Conservation (phyloP, 2,797 vertebrate genomes). For the Gadopsis bispinosus region DNA sequence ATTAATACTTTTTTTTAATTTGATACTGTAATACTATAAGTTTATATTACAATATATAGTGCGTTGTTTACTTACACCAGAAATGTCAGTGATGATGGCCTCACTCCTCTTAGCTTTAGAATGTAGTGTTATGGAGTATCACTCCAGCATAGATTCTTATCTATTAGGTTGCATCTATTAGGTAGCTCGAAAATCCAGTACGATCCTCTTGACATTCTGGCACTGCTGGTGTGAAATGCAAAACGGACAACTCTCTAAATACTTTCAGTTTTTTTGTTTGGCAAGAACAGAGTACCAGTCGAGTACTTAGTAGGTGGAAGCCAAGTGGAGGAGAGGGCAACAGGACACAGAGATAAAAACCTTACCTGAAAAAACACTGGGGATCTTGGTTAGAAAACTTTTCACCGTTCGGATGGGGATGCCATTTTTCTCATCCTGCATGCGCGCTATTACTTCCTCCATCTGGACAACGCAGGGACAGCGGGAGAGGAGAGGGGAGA, state of each 20-base stretch:
- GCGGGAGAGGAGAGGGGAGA: slow-evolving; percentile 12
- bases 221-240: slow-evolving; percentile 49
- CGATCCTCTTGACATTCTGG: slow-evolving; percentile 44
- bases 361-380: slow-evolving; percentile 98
- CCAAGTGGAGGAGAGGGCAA: slow-evolving; percentile 19
- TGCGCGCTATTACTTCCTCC: slow-evolving; percentile 96
- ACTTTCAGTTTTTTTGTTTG: slow-evolving; percentile 59
- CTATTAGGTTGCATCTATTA: slow-evolving; percentile 14
- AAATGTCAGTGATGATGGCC: background rate
- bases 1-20: background rate
- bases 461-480: slow-evolving; percentile 84
- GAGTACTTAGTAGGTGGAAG: slow-evolving; percentile 50
- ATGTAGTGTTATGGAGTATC: slow-evolving; percentile 21
- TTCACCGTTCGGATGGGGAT: slow-evolving; percentile 98
- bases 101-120: slow-evolving; percentile 1
- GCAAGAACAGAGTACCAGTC: slow-evolving; percentile 28
- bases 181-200: slow-evolving; percentile 34
- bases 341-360: slow-evolving; percentile 28
- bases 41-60: background rate
- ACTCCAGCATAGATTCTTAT: slow-evolving; percentile 18
- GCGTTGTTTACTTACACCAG: background rate
- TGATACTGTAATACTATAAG: background rate
- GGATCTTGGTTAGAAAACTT: slow-evolving; percentile 98
- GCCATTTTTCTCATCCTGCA: slow-evolving; percentile 98
- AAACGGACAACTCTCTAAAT: slow-evolving; percentile 52